Conservation (phyloP, 2,113 vertebrate species). For the Chrysemys picta region DNA sequence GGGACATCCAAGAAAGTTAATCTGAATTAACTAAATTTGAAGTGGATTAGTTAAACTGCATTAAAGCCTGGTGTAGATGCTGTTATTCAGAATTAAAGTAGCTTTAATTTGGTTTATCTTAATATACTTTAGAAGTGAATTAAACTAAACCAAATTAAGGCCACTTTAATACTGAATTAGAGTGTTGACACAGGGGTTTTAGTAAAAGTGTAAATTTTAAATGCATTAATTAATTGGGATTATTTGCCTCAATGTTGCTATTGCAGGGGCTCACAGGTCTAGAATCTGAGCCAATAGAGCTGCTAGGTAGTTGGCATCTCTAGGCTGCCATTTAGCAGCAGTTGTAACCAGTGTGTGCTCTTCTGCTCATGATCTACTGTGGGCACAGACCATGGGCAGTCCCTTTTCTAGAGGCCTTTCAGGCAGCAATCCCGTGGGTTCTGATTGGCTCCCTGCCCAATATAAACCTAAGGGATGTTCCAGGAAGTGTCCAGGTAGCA, state of each 20-base stretch:
- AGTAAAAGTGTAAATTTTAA: neutral
- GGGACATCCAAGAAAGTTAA: neutral
- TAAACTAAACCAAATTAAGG: neutral
- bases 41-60: neutral
- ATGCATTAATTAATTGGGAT: neutral
- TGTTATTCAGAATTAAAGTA: neutral
- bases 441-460: too few species aligned
- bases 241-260: neutral
- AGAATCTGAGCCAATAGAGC: too few species aligned
- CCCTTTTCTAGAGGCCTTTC: too few species aligned
- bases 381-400: too few species aligned
- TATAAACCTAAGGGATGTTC: too few species aligned
- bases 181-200: neutral
- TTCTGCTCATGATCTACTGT: too few species aligned
- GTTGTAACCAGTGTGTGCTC: too few species aligned
- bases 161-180: neutral
- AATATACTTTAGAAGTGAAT: too few species aligned
- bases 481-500: too few species aligned
- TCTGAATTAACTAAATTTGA: neutral
- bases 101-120: neutral
- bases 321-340: too few species aligned
- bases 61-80: neutral
- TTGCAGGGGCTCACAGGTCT: neutral
- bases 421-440: too few species aligned
- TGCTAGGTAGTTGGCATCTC: too few species aligned